phyloP scores from a whole-genome alignment of 2,113 vertebrate species.

The Channa argus region DNA sequence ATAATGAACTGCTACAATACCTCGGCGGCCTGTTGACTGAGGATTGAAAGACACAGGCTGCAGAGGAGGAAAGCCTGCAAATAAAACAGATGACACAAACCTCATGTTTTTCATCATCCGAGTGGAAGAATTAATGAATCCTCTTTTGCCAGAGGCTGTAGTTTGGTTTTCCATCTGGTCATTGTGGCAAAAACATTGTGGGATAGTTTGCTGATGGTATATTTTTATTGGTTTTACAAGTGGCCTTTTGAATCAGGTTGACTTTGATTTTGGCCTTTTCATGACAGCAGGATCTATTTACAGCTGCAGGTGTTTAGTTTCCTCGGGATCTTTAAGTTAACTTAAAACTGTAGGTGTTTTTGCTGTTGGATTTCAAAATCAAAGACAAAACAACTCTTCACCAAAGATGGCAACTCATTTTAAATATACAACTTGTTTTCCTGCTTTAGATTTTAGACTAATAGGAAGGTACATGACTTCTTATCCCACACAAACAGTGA shows the following conservation, averaged over 20 bases:
- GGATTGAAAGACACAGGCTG: constrained; percentile 69
- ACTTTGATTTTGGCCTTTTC: too few relatives aligned
- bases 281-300: too few relatives aligned
- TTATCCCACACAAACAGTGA: constrained; percentile 22
- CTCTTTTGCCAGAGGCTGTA: constrained; percentile 6
- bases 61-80: constrained; percentile 72
- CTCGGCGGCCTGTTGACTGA: constrained; percentile 53
- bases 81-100: constrained; percentile 44
- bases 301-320: background rate
- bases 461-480: constrained; percentile 8
- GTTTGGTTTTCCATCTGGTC: constrained; percentile 27
- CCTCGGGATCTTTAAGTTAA: background rate
- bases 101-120: constrained; percentile 41
- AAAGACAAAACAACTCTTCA: background rate
- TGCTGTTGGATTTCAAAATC: background rate
- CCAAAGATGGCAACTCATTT: background rate
- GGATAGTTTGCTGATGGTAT: background rate
- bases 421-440: too few relatives aligned
- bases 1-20: constrained; percentile 62
- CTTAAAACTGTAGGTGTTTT: background rate
- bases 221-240: constrained; percentile 9
- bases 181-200: constrained; percentile 8
- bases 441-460: background rate
- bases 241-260: background rate
- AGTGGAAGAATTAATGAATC: constrained; percentile 5